Base-by-base conservation (phyloP, 2,113 vertebrate species). In the Hippocampus zosterae region DNA sequence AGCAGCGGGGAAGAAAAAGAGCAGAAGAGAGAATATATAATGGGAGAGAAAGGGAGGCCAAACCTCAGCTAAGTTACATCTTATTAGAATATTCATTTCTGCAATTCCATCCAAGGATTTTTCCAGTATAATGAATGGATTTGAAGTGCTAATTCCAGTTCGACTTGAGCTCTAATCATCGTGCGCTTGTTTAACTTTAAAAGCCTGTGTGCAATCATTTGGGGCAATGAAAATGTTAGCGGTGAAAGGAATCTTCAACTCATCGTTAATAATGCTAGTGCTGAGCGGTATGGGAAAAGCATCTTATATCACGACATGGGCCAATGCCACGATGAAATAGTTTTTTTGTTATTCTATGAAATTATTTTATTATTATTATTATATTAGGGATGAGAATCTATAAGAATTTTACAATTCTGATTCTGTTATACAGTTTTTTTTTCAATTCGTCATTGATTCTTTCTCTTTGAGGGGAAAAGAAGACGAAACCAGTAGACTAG, bases 41-140 rank as follows among this genome's bases (percentile, higher is more conserved):
- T 48, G 46, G 25, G 63, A 46, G 53, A 23, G 29, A 50, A 25
- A 37, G 25, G 52, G 42, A 64, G 25, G 59, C 10, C 6, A 50
- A 77, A 71, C 41, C 62, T 41, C 16, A 64, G 65, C 41, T 33
- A 9, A 65, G 50, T 71, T 72, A 50, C 48, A 73, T 68, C 29
- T 60, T 52, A 46, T 74, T 81, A 29, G 50, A 37, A 77, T 79
- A 79, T 82, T 78, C 56, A 79, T 72, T 64, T 66, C 78, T 75
- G 74, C 67, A 25, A 8, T 69, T 75, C 52, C 21, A 61, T 73
- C 25, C 41, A 10, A 70, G 65, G 65, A 65, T 71, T 73, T 42
- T 52, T 40, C 16, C 70, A 41, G 74, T 42, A 74, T 76, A 81
- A 84, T 82, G 67, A 81, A 70, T 18, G 68, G 74, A 81, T 70